Conservation (phyloP, 1,140 invertebrate species). For the Pissodes strobi region DNA sequence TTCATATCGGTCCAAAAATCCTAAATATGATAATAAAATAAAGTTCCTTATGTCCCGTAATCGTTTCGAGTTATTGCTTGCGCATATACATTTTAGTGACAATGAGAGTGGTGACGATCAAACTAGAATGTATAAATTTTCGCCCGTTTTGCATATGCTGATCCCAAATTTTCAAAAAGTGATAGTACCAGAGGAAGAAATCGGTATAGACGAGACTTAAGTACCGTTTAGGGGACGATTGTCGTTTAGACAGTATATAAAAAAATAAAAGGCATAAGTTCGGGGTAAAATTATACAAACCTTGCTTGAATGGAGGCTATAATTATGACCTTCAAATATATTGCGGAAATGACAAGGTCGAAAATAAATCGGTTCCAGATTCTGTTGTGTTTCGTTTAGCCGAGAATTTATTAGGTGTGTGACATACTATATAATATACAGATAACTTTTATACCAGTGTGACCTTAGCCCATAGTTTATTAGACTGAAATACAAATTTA, state of each 20-base stretch:
- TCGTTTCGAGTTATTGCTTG: not conserved
- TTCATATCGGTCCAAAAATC: not conserved
- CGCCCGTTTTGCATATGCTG: not conserved
- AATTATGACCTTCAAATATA: not conserved
- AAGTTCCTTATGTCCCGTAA: not conserved
- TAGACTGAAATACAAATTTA: conserved; percentile 45
- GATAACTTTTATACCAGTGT: not conserved
- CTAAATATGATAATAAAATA: not conserved
- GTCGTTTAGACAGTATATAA: not conserved
- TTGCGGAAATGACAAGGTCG: not conserved
- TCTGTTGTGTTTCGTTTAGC: not conserved
- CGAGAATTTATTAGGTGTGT: not conserved
- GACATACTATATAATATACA: conserved; percentile 6
- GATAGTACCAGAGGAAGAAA: not conserved
- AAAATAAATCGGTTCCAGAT: not conserved
- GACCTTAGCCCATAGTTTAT: not conserved
- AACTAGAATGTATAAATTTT: not conserved
- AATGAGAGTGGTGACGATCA: too few relatives aligned
- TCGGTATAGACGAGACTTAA: not conserved
- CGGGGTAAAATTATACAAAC: too few relatives aligned
- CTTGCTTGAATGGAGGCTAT: not conserved
- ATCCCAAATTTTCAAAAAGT: not conserved
- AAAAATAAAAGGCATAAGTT: not conserved
- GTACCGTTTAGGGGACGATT: not conserved
- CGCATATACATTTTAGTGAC: too few relatives aligned